Evolutionary conservation across 2,888 invertebrate species (phyloP).

Genomic region (Octodonta nipae): DNA sequence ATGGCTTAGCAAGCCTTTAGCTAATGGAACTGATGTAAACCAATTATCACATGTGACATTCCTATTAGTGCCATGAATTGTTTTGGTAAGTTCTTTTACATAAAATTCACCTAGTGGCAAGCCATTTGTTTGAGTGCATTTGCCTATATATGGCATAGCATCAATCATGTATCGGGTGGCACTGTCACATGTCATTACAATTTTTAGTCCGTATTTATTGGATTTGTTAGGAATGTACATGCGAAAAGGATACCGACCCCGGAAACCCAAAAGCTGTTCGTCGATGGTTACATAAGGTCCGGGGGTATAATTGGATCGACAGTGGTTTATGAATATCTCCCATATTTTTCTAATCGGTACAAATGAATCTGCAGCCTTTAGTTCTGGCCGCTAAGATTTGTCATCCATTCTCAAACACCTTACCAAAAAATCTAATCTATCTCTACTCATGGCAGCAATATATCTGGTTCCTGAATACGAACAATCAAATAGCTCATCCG

Average conservation of each 20-base stretch:
- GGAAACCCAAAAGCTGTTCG: background rate
- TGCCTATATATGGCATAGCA: background rate
- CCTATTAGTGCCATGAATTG: background rate
- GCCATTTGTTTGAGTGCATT: background rate
- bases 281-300: background rate
- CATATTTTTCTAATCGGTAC: no score
- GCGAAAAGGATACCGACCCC: background rate
- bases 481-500: no score
- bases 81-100: constrained; percentile 1
- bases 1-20: background rate
- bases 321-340: no score
- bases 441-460: no score
- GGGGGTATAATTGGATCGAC: background rate
- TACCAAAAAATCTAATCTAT: no score
- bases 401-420: no score
- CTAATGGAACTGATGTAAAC: background rate
- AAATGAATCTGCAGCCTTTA: no score
- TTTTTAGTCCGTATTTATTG: background rate
- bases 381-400: no score
- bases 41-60: constrained; percentile 2
- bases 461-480: no score
- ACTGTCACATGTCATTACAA: background rate
- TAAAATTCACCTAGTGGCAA: background rate
- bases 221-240: background rate
- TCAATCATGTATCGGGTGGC: background rate